Evolutionary conservation across 2,113 vertebrate species (phyloP), one percentile per base, ranked within the genome.

Genomic region (Nerophis ophidion): DNA sequence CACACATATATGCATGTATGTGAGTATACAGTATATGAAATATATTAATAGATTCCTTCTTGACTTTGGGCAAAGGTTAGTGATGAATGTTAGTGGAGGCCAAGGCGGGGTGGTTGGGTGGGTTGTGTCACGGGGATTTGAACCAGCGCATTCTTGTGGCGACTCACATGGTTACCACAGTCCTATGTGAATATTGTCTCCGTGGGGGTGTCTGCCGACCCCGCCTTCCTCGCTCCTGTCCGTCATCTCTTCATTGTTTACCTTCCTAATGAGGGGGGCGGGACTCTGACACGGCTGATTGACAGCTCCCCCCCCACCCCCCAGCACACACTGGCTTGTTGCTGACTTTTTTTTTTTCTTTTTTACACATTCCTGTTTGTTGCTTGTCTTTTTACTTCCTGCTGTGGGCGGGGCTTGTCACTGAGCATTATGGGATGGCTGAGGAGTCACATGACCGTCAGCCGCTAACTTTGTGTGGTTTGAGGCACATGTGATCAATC

Each of bases 181-280:
- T 88, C 90, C 93, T 93, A 93, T 96, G 95, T 96, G 93, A 98
- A 95, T 93, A 89, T 92, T 53, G 67, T 46, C 63, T 52, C 60
- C 44, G 54, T 55, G 45, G 8, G 71, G 84, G 89, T 90, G 88
- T 93, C 91, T 87, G 80, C 86, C 92, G 93, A 92, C 92, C 83
- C 84, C 81, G 80, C 71, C 69, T 91, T 90, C 86, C 77, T 75
- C 81, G 72, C 90, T 90, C 93, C 91, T 92, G 93, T 96, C 90
- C 90, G 89, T 92, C 93, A 92, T 92, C 89, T 91, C 80, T 90
- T 94, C 92, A 96, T 95, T 98, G 95, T 98, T 98, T 95, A 96
- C 94, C 92, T 95, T 94, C 94, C 88, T 98, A 98, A 98, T 94
- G 94, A 98, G 94, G 92, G 93, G 92, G 96, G 96, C 91, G 94